Evolutionary conservation across 2,888 invertebrate genomes (phyloP).

Genomic region (Pristionchus arcanus): DNA sequence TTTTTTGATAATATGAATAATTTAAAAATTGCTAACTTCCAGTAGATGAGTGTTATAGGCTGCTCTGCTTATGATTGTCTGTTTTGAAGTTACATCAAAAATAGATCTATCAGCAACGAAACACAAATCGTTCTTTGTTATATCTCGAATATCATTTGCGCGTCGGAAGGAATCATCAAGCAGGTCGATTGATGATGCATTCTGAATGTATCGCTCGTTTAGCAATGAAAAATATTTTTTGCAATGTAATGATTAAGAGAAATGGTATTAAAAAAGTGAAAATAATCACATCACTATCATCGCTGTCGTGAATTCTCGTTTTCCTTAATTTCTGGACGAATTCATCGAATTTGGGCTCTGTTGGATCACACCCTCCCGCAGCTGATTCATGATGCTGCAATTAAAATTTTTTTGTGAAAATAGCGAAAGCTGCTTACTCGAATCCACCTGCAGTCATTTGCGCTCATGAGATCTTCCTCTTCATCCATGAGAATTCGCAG

Average conservation of each 20-base stretch:
- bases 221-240: background rate
- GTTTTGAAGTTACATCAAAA: background rate
- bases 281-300: constrained; percentile 39
- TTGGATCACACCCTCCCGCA: background rate
- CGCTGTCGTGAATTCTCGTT: constrained; percentile 18
- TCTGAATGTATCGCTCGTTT: background rate
- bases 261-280: background rate
- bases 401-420: background rate
- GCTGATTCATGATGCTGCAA: background rate
- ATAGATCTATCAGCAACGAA: constrained; percentile 7
- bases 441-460: constrained; percentile 37
- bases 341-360: background rate
- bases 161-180: constrained; percentile 14
- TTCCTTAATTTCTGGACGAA: constrained; percentile 26
- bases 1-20: background rate
- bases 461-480: constrained; percentile 27
- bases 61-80: background rate
- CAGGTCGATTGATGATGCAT: constrained; percentile 5
- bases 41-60: background rate
- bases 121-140: background rate
- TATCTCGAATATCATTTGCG: background rate
- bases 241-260: background rate
- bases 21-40: background rate
- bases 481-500: background rate
- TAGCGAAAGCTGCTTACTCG: background rate